Evolutionary conservation across 2,113 vertebrate species (phyloP), one percentile per base, ranked within the genome.

Genomic region (Pterocles burchelli): DNA sequence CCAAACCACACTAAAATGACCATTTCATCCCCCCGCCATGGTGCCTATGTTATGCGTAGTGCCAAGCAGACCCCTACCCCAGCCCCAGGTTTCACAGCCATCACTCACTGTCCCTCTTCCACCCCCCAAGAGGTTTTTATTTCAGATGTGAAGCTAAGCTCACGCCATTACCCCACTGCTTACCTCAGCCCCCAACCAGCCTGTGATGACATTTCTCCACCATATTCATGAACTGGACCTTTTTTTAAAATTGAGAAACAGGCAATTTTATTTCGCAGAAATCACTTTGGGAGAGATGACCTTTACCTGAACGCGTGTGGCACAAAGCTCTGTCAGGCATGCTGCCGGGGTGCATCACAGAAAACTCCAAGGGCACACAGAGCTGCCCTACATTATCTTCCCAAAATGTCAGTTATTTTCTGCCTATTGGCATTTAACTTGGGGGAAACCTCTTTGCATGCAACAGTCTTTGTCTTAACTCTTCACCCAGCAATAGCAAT

Each of bases 321-420:
- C 73, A 85, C 48, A 45, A 68, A 67, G 67, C 20, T 80, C 63
- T 41, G 29, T 10, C 85, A 61, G 66, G 70, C 49, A 24, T 8
- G 28, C 63, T 74, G 55, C 34, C 67, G 65, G 48, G 38, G 38
- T 21, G 7, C 3, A 2, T 20, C 74, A 66, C 36, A 76, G 65
- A 70, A 59, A 62, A 17, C 43, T 73, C 58, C 8, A 13, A 49
- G 54, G 89, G 59, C 55, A 62, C 25, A 49, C 9, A 48, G 33
- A 49, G 52, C 75, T 88, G 82, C 33, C 45, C 58, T 49, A 3
- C 0, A 2, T 46, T 91, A 76, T 88, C 91, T 79, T 29, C 82
- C 74, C 52, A 75, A 93, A 96, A 94, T 86, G 68, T 29, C 88
- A 86, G 48, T 66, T 91, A 55, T 67, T 86, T 75, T 77, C 92